Conservation (phyloP, 2,797 vertebrate genomes). For the Xyrichtys novacula region DNA sequence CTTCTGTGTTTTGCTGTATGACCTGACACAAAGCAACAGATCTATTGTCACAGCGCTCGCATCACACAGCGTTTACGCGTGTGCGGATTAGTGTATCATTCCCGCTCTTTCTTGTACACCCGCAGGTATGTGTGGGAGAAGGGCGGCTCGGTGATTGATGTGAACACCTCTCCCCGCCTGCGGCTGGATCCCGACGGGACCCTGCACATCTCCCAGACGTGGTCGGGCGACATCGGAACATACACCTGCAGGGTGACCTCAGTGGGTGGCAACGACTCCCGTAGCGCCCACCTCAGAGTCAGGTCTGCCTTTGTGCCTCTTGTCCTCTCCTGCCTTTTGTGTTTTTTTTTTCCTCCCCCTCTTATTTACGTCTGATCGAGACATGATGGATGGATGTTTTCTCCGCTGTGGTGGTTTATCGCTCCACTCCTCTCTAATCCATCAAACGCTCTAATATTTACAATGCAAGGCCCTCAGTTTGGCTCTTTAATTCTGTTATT, state of each 20-base stretch:
- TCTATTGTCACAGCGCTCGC: conserved; percentile 49
- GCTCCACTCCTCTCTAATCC: conserved; percentile 46
- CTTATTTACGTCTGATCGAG: conserved; percentile 61
- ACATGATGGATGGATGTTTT: conserved; percentile 71
- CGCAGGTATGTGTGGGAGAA: conserved; percentile 95
- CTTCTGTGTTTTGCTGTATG: conserved; percentile 52
- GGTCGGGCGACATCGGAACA: conserved; percentile 97
- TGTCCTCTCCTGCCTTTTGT: conserved; percentile 30
- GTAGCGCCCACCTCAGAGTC: conserved; percentile 93
- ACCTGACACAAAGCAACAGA: conserved; percentile 53
- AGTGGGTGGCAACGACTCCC: conserved; percentile 94
- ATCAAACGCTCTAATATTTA: conserved; percentile 58
- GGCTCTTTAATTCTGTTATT: conserved; percentile 53
- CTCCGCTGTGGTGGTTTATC: conserved; percentile 42
- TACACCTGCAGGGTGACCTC: conserved; percentile 97
- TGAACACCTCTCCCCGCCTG: conserved; percentile 86
- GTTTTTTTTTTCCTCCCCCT: conserved; percentile 4
- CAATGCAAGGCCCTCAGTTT: conserved; percentile 34
- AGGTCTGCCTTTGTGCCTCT: conserved; percentile 82
- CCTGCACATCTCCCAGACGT: conserved; percentile 96
- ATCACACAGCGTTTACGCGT: conserved; percentile 4
- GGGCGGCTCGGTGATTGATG: conserved; percentile 84
- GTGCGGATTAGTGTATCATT: neutral
- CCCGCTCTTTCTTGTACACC: conserved; percentile 4
- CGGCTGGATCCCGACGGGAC: conserved; percentile 90